phyloP scores from a whole-genome alignment of 2,113 vertebrate species.

The Phocoena phocoena region DNA sequence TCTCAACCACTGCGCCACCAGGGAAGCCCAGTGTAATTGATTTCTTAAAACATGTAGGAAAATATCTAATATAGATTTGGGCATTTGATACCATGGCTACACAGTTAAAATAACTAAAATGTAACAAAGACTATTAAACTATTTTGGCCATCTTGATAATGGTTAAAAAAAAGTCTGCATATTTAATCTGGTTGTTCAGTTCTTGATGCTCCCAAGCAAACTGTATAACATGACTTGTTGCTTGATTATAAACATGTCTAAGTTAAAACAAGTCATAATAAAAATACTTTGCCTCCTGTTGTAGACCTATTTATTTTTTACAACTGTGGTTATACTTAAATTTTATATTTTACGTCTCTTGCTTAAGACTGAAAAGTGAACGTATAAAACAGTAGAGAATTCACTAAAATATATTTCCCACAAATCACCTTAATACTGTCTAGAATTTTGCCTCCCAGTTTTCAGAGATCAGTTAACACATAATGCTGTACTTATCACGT shows the following conservation, averaged over 20 bases:
- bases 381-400: not conserved
- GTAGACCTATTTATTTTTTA: not conserved
- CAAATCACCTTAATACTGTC: not conserved
- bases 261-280: not conserved
- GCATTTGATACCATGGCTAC: not conserved
- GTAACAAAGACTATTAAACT: not conserved
- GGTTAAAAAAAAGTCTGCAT: not conserved
- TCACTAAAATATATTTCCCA: not conserved
- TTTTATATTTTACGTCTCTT: not conserved
- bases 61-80: not conserved
- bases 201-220: not conserved
- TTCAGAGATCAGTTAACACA: conserved; percentile 20
- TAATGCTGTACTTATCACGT: not conserved
- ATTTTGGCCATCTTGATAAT: not conserved
- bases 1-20: no score
- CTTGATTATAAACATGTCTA: not conserved
- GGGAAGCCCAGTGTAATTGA: not conserved
- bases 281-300: not conserved
- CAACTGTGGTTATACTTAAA: not conserved
- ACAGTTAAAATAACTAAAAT: not conserved
- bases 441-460: not conserved
- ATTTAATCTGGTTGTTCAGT: not conserved
- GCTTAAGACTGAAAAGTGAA: not conserved
- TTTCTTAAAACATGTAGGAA: not conserved
- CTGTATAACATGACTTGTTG: not conserved